A percentile compares a stretch with the other conserved stretches of the same genome.
phyloP scores from a whole-genome alignment of 2,113 vertebrate species.

The Fregata magnificens region DNA sequence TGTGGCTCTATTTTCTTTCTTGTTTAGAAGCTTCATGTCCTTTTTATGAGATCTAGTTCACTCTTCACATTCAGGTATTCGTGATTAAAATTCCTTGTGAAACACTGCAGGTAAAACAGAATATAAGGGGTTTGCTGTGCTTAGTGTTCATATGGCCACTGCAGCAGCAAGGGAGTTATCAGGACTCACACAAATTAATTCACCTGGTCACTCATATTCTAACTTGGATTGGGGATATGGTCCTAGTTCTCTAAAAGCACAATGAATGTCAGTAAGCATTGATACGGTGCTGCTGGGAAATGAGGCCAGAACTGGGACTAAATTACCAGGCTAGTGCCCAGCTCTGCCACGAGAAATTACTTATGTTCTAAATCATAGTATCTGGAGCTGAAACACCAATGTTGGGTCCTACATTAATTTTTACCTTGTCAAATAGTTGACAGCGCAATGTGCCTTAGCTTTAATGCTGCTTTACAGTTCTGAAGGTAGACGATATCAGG shows the following conservation, averaged over 20 bases:
- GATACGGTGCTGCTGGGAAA: neutral
- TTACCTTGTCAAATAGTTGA: neutral
- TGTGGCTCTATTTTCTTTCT: neutral
- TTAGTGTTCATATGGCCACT: neutral
- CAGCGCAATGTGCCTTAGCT: neutral
- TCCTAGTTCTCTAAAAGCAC: neutral
- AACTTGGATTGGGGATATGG: neutral
- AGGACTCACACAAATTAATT: neutral
- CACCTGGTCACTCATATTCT: neutral
- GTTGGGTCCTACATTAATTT: neutral
- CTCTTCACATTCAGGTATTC: neutral
- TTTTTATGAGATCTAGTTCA: neutral
- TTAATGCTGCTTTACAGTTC: neutral
- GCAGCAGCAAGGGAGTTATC: neutral
- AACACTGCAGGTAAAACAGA: neutral
- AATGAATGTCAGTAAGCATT: neutral
- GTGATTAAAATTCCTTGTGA: neutral
- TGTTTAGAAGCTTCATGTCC: neutral
- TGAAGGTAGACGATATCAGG: neutral
- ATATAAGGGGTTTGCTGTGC: neutral
- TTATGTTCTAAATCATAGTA: neutral
- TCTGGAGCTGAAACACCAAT: neutral
- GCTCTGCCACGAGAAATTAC: neutral
- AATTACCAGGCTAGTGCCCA: neutral
- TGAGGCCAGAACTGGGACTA: neutral